phyloP scores from a whole-genome alignment of 1,140 invertebrate species.

The Ceratina japonica region DNA sequence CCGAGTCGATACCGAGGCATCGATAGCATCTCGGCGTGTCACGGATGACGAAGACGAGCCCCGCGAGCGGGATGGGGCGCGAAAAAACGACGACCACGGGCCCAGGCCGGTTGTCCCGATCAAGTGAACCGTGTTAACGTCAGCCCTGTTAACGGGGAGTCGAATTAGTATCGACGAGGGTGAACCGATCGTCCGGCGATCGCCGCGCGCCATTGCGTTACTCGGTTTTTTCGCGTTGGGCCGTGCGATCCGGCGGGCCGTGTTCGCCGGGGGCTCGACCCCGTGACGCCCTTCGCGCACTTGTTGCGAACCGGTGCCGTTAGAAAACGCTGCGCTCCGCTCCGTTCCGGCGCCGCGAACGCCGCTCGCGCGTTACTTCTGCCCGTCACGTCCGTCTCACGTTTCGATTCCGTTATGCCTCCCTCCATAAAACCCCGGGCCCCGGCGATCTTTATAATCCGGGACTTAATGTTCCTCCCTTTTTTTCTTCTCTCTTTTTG shows the following conservation, averaged over 20 bases:
- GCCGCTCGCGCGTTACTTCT: constrained; percentile 26
- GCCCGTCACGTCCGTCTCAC: constrained; percentile 17
- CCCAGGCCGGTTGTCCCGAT: constrained; percentile 34
- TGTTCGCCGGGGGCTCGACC: not conserved
- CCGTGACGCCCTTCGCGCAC: not conserved
- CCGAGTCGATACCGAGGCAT: constrained; percentile 51
- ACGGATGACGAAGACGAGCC: constrained; percentile 37
- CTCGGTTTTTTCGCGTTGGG: not conserved
- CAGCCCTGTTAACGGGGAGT: constrained; percentile 47
- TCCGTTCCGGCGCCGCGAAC: not conserved
- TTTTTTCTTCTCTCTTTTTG: too few relatives aligned
- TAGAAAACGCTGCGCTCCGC: constrained; percentile 16
- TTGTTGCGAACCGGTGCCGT: constrained; percentile 28
- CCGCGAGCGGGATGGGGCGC: not conserved
- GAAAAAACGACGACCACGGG: constrained; percentile 8
- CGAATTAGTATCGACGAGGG: constrained; percentile 49
- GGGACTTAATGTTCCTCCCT: constrained; percentile 8
- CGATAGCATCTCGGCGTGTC: constrained; percentile 46
- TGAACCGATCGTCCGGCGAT: constrained; percentile 26
- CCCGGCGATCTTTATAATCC: constrained; percentile 57
- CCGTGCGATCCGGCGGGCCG: not conserved
- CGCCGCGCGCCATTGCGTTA: not conserved
- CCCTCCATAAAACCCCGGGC: constrained; percentile 56
- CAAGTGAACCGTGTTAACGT: constrained; percentile 52
- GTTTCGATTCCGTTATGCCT: constrained; percentile 60